Percentiles rank a stretch among this genome's conserved stretches.
Evolutionary conservation across 2,888 invertebrate species (phyloP).

Genomic region (Anthoptus insignis): DNA sequence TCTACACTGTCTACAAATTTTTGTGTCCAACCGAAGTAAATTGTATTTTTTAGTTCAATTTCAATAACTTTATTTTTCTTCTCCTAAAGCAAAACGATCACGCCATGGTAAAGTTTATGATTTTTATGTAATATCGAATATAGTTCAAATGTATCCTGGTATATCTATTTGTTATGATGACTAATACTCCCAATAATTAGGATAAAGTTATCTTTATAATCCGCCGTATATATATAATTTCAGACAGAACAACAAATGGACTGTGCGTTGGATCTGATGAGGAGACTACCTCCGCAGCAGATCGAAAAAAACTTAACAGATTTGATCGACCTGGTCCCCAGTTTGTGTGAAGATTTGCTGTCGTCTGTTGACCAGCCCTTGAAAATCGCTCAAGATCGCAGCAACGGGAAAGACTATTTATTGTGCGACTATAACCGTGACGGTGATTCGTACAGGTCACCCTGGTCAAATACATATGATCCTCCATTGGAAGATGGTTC

Average conservation of each 20-base stretch:
- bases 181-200: constrained; percentile 71
- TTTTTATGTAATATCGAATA: constrained; percentile 46
- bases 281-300: constrained; percentile 99
- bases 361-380: constrained; percentile 99
- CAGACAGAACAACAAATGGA: constrained; percentile 99
- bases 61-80: constrained; percentile 14
- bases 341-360: constrained; percentile 98
- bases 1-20: constrained; percentile 27
- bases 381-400: constrained; percentile 98
- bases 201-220: constrained; percentile 52
- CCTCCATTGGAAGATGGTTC: constrained; percentile 99
- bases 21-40: constrained; percentile 20
- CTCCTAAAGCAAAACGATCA: background rate
- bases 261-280: constrained; percentile 99
- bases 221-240: constrained; percentile 56
- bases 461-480: constrained; percentile 99
- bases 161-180: constrained; percentile 76
- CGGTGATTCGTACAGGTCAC: constrained; percentile 99
- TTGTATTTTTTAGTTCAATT: constrained; percentile 25
- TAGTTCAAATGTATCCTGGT: constrained; percentile 36
- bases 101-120: constrained; percentile 51
- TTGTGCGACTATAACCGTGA: constrained; percentile 99
- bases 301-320: constrained; percentile 99
- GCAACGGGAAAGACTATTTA: constrained; percentile 98
- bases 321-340: constrained; percentile 98